Conservation (phyloP, 2,797 vertebrate species). For the Oreochromis mossambicus region DNA sequence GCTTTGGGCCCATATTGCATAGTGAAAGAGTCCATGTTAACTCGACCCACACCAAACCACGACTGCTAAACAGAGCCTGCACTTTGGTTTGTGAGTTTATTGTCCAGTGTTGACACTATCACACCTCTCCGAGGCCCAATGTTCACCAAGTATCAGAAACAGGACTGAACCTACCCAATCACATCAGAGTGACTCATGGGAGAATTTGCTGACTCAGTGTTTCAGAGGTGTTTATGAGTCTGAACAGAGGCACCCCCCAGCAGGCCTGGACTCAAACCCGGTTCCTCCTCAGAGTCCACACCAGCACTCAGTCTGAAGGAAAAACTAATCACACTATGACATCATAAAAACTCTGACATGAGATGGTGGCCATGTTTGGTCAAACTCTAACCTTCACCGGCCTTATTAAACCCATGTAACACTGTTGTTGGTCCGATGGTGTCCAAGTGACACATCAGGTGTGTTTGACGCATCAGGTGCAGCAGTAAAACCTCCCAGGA, state of each 20-base stretch:
- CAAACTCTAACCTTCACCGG: fast-evolving
- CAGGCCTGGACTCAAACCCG: neutral
- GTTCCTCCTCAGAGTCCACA: neutral
- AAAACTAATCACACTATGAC: neutral
- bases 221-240: neutral
- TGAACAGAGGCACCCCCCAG: neutral
- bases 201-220: neutral
- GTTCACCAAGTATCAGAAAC: neutral
- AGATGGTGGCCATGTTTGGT: neutral
- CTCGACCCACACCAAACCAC: neutral
- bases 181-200: neutral
- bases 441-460: neutral
- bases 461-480: neutral
- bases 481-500: neutral
- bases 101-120: neutral
- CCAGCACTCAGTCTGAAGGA: neutral
- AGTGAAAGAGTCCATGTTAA: neutral
- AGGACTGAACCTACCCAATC: neutral
- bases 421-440: neutral
- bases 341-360: neutral
- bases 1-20: no score
- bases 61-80: neutral
- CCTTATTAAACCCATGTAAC: neutral
- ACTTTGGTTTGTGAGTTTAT: neutral
- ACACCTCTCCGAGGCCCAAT: neutral